Base-by-base conservation (phyloP, 2,113 vertebrate species). In the Dicerorhinus sumatrensis region DNA sequence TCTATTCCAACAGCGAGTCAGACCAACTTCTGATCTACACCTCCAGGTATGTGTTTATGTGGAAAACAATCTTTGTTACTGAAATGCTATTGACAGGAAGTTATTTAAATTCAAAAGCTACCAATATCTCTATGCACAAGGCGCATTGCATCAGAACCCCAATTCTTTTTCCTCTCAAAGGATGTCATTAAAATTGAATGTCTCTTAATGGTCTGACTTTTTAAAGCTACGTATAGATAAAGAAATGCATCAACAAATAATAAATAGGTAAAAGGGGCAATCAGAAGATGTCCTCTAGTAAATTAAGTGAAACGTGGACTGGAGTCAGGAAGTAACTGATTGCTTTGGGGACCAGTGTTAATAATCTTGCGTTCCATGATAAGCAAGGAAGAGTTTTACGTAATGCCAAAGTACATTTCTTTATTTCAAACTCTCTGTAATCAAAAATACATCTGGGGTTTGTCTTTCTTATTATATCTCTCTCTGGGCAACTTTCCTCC, bases 1-100 rank as follows among this genome's bases (percentile, higher is more conserved):
- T 89, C 97, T 99, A 48, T 99, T 99, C 98, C 99, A 99, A 96
- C 99, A 99, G 98, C 98, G 98, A 98, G 98, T 99, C 96, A 99
- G 99, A 82, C 99, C 99, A 0, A 98, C 99, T 80, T 99, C 99
- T 29, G 99, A 99, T 98, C 98, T 99, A 62, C 99, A 99, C 69
- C 99, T 99, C 85, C 99, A 99, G 99, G 99, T 99, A 99, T 63
- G 99, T 99, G 98, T 60, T 77, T 72, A 54, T 42, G 33, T 75
- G 56, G 79, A 97, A 97, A 98, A 86, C 46, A n/a, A 33, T n/a
- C 54, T 97, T 97, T 70, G 29, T 58, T 73, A 63, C 93, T 63
- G 58, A 25, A 97, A 82, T 83, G 21, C 85, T 92, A 27, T 91
- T 76, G 91, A 82, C 25, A 81, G 56, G 60, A 96, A 87, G 60